Percentiles rank a stretch among this genome's conserved stretches.
phyloP scores from a whole-genome alignment of 2,797 vertebrate genomes.

The Craterocephalus amniculus region DNA sequence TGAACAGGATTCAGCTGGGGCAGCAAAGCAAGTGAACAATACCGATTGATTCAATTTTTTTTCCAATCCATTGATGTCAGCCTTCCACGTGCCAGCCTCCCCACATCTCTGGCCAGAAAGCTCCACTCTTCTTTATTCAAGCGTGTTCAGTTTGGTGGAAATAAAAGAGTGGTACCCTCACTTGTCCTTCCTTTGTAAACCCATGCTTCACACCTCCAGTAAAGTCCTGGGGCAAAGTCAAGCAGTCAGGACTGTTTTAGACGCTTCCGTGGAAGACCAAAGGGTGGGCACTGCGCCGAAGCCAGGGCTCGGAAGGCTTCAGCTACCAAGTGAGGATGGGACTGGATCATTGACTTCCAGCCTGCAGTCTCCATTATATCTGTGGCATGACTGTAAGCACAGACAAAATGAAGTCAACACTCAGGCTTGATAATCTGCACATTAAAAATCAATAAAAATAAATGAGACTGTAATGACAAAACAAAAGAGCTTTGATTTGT shows the following conservation, averaged over 20 bases:
- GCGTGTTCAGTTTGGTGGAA: conserved; percentile 79
- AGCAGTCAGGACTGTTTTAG: conserved; percentile 96
- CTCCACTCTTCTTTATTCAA: conserved; percentile 74
- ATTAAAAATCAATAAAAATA: conserved; percentile 82
- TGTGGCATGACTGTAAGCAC: conserved; percentile 91
- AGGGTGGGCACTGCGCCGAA: conserved; percentile 95
- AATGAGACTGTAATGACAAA: conserved; percentile 72
- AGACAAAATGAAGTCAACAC: conserved; percentile 64
- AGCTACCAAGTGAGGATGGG: conserved; percentile 98
- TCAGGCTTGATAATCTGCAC: conserved; percentile 63
- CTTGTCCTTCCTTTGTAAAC: conserved; percentile 81
- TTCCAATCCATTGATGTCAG: conserved; percentile 65
- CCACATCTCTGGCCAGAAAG: conserved; percentile 71
- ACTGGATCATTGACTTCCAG: conserved; percentile 99
- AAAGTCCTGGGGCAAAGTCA: conserved; percentile 81
- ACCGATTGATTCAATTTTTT: conserved; percentile 60
- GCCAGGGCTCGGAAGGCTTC: conserved; percentile 98
- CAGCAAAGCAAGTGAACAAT: conserved; percentile 76
- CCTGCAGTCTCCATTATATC: conserved; percentile 99
- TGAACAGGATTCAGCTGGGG: conserved; percentile 64
- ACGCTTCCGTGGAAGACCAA: conserved; percentile 94
- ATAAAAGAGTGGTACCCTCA: conserved; percentile 78
- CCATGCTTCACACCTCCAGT: conserved; percentile 74
- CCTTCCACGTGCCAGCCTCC: conserved; percentile 71
- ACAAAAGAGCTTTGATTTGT: conserved; percentile 57